Conservation (phyloP, 2,113 vertebrate species). For the Aspidoscelis tigris region DNA sequence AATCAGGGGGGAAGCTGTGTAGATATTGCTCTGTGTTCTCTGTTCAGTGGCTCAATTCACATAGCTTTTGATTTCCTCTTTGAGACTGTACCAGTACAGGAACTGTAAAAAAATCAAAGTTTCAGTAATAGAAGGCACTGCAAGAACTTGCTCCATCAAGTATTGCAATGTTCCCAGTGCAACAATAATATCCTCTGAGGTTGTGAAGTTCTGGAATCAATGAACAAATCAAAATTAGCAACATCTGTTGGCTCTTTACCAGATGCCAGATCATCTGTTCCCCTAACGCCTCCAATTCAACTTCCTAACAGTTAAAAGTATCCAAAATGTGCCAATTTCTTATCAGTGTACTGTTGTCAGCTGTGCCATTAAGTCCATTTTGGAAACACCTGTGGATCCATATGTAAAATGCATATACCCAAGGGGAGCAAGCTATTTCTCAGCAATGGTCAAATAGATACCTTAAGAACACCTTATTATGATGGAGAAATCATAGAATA, state of each 20-base stretch:
- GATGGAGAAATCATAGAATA: neutral
- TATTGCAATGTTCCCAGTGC: neutral
- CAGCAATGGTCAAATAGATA: neutral
- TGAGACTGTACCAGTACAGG: neutral
- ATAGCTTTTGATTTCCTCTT: neutral
- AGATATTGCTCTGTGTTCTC: neutral
- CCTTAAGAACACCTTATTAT: constrained; percentile 13
- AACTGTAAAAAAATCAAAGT: constrained; percentile 4
- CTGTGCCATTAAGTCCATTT: neutral
- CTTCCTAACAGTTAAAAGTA: constrained; percentile 1
- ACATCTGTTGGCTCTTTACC: neutral
- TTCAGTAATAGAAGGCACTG: neutral
- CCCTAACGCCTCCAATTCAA: neutral
- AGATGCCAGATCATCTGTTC: neutral
- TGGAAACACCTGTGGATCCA: neutral
- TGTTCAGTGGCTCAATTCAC: neutral
- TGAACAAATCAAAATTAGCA: constrained; percentile 11
- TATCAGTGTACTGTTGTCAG: neutral
- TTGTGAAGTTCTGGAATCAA: constrained; percentile 7
- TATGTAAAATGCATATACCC: neutral
- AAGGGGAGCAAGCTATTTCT: neutral
- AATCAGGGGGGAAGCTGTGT: neutral
- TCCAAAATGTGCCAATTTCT: neutral
- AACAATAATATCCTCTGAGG: neutral
- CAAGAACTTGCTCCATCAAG: neutral